Evolutionary conservation across 2,888 invertebrate genomes (phyloP).

Genomic region (Gasteruption jaculator): DNA sequence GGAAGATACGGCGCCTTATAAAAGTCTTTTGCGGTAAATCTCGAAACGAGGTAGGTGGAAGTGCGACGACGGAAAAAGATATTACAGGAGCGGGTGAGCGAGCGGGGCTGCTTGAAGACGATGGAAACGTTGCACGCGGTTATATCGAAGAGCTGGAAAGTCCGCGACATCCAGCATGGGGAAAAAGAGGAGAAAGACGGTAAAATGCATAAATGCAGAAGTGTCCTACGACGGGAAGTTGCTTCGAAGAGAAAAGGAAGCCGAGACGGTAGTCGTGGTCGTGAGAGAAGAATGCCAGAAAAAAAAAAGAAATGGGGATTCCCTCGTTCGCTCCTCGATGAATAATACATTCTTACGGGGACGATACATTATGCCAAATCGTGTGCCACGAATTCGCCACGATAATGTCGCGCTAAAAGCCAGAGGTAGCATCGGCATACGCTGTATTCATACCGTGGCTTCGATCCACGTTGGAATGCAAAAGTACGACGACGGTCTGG

Average conservation of each 20-base stretch:
- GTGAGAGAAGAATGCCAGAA: conserved; percentile 30
- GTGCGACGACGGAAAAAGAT: conserved; percentile 15
- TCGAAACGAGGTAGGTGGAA: conserved; percentile 9
- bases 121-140: too few species aligned
- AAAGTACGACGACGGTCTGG: conserved; percentile 6
- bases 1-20: too few species aligned
- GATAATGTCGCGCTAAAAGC: conserved; percentile 29
- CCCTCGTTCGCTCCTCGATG: conserved; percentile 43
- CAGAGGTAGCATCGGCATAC: too few species aligned
- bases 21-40: conserved; percentile 19
- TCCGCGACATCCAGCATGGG: too few species aligned
- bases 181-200: conserved; percentile 18
- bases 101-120: too few species aligned
- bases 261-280: conserved; percentile 10
- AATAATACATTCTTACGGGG: conserved; percentile 45
- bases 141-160: conserved; percentile 13
- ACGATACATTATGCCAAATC: conserved; percentile 41
- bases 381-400: conserved; percentile 21
- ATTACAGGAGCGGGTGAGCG: too few species aligned
- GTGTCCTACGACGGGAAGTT: too few species aligned
- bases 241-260: conserved; percentile 21
- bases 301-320: conserved; percentile 41
- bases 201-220: conserved; percentile 39
- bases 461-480: conserved; percentile 9
- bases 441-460: conserved; percentile 16